phyloP scores from a whole-genome alignment of 2,113 vertebrate genomes.

The Bubo blakistoni region DNA sequence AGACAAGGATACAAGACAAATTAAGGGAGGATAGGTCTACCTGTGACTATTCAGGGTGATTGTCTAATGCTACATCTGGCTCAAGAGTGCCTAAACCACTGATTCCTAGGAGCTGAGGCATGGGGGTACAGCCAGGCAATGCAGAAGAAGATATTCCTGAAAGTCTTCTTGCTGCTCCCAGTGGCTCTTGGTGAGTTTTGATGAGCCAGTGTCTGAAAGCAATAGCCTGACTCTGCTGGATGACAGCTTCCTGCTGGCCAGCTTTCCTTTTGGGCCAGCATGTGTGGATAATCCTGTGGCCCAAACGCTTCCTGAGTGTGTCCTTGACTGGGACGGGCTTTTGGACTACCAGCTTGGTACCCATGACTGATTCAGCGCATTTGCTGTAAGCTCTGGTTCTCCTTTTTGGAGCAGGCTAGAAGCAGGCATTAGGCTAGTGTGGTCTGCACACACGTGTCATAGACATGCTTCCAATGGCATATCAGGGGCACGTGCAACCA shows the following conservation, averaged over 20 bases:
- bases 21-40: neutral
- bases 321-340: neutral
- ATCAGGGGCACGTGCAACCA: neutral
- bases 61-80: neutral
- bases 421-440: too few relatives aligned
- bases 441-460: neutral
- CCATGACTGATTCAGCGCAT: neutral
- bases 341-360: neutral
- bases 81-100: neutral
- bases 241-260: neutral
- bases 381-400: neutral
- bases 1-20: neutral
- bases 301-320: neutral
- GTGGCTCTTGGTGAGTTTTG: neutral
- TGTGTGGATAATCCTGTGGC: fast-evolving
- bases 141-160: neutral
- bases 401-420: neutral
- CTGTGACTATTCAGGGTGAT: neutral
- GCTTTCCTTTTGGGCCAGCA: neutral
- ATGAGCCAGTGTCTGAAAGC: too few relatives aligned
- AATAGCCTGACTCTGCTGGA: neutral
- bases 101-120: neutral
- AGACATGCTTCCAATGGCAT: neutral
- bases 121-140: neutral
- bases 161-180: neutral